Percentiles rank a stretch among this genome's conserved stretches.
These are phyloP conservation scores for Hydrozoanthus gracilis DNA, from an alignment of 92 coral and sea anemone genomes.

Conservation along the genomic window DNA sequence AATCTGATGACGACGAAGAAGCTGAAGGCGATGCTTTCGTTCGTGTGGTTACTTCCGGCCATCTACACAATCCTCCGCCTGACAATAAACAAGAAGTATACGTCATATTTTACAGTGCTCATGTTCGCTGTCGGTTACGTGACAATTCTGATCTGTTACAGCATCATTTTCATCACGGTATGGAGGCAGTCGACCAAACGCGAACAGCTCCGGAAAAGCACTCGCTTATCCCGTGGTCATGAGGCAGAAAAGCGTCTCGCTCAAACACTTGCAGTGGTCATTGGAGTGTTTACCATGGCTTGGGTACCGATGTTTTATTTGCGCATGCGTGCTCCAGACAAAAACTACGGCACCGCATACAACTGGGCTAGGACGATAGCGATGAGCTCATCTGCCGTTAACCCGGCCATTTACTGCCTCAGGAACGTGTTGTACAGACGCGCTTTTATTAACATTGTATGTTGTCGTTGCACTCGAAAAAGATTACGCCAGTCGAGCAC, in stretches of 20 bases:
- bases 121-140: slow-evolving; percentile 68
- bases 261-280: slow-evolving; percentile 72
- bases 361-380: slow-evolving; percentile 85
- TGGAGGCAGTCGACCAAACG: slow-evolving; percentile 55
- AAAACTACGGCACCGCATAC: slow-evolving; percentile 79
- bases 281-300: slow-evolving; percentile 72
- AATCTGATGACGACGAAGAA: not conserved
- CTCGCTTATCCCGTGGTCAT: not conserved
- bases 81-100: slow-evolving; percentile 66
- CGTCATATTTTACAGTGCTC: slow-evolving; percentile 71
- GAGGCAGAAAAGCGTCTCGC: slow-evolving; percentile 74
- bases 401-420: slow-evolving; percentile 80
- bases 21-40: slow-evolving; percentile 9
- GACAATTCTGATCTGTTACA: slow-evolving; percentile 70
- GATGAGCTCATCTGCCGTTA: slow-evolving; percentile 75
- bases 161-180: slow-evolving; percentile 58
- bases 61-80: slow-evolving; percentile 71
- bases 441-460: slow-evolving; percentile 65
- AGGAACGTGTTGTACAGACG: slow-evolving; percentile 74
- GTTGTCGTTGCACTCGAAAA: not conserved
- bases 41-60: slow-evolving; percentile 73
- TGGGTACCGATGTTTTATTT: slow-evolving; percentile 87
- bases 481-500: not conserved
- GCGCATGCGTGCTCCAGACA: slow-evolving; percentile 76
- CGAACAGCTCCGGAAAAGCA: not conserved